These are phyloP conservation scores for Macaca nemestrina DNA, from an alignment of 2,113 vertebrate species.

Conservation along the genomic window DNA sequence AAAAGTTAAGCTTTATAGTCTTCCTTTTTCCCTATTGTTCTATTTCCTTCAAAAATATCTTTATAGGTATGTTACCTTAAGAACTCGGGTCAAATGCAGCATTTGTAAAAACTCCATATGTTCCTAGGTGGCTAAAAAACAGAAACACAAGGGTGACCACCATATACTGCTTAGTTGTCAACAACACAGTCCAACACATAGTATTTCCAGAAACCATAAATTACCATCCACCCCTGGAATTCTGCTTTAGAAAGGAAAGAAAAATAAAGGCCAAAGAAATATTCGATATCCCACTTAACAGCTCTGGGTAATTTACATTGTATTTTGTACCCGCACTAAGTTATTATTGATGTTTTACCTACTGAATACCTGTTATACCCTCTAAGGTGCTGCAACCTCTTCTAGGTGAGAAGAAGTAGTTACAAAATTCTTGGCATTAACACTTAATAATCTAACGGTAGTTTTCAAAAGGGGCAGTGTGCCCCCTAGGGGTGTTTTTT, in stretches of 20 bases:
- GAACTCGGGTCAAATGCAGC: slow-evolving; percentile 67
- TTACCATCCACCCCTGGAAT: background rate
- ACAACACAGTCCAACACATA: background rate
- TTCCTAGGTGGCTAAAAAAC: slow-evolving; percentile 74
- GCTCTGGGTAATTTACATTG: background rate
- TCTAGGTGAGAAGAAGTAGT: background rate
- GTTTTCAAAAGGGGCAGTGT: background rate
- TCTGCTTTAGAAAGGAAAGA: background rate
- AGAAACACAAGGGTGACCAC: slow-evolving; percentile 47
- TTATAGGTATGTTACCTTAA: slow-evolving; percentile 66
- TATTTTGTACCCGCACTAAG: background rate
- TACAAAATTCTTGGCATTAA: background rate
- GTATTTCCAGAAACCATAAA: background rate
- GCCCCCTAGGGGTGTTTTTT: background rate
- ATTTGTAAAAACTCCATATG: slow-evolving; percentile 78
- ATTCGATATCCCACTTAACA: background rate
- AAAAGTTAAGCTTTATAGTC: background rate
- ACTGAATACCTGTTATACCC: background rate
- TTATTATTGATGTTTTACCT: background rate
- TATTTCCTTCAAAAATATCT: background rate
- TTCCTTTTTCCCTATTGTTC: background rate
- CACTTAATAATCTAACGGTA: background rate
- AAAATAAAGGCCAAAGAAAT: background rate
- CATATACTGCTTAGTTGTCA: background rate
- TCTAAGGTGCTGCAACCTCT: background rate